Percentiles rank a stretch among this genome's conserved stretches.
phyloP scores from a whole-genome alignment of 2,888 invertebrate genomes.

The Drosophila diplacantha region DNA sequence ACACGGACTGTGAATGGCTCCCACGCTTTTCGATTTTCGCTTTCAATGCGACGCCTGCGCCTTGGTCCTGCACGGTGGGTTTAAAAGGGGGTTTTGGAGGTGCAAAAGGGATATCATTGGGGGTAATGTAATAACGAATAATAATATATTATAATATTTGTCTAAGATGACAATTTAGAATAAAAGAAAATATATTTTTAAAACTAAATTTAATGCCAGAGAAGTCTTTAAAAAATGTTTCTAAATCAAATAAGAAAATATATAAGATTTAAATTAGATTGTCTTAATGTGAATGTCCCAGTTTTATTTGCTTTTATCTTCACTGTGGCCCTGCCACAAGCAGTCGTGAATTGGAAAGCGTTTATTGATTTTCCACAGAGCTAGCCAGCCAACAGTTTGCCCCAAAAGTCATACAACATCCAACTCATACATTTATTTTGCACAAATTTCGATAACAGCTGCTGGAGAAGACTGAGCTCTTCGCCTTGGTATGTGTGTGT shows the following conservation, averaged over 20 bases:
- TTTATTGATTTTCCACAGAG: constrained; percentile 57
- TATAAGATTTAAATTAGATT: background rate
- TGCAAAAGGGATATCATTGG: background rate
- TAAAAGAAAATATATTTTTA: background rate
- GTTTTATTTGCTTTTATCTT: too few species aligned
- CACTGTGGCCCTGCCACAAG: constrained; percentile 47
- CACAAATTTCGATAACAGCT: constrained; percentile 14
- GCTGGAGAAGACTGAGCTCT: background rate
- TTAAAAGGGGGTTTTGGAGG: too few species aligned
- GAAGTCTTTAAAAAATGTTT: background rate
- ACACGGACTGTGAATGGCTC: constrained; percentile 32
- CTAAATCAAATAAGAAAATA: rapidly evolving
- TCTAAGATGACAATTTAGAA: background rate
- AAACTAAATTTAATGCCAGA: background rate
- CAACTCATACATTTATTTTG: constrained; percentile 9
- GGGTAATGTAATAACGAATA: background rate
- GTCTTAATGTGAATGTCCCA: background rate
- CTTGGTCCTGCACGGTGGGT: constrained; percentile 43
- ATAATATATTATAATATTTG: background rate
- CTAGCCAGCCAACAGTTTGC: constrained; percentile 16
- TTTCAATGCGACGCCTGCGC: constrained; percentile 65
- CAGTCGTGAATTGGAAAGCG: constrained; percentile 34
- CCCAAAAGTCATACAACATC: constrained; percentile 38
- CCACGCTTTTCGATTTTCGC: constrained; percentile 60
- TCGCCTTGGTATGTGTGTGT: background rate